Conservation (phyloP, 2,888 invertebrate species). For the Sarcophaga caerulescens region DNA sequence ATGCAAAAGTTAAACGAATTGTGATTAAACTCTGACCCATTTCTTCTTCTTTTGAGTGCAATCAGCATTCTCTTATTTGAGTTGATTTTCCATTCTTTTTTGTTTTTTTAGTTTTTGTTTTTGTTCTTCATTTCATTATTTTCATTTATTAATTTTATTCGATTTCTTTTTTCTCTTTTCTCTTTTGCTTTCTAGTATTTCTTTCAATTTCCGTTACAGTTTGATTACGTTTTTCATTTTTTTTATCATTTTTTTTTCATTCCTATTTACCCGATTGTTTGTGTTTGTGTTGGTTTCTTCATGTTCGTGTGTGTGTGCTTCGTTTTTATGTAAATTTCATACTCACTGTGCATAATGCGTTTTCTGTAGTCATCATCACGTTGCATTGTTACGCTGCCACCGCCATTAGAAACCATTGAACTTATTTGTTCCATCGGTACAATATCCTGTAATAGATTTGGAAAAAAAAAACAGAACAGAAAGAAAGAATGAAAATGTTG, state of each 20-base stretch:
- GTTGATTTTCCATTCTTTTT: not conserved
- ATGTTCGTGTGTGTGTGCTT: not conserved
- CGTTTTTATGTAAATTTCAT: constrained; percentile 45
- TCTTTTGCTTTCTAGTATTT: not conserved
- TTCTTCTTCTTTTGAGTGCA: not conserved
- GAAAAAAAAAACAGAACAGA: not conserved
- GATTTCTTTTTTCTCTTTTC: not conserved
- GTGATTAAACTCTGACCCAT: constrained; percentile 48
- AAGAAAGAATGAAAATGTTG: not conserved
- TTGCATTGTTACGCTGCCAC: constrained; percentile 79
- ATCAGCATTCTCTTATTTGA: not conserved
- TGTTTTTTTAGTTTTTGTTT: not conserved
- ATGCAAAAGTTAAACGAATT: constrained; percentile 47
- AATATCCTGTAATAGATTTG: constrained; percentile 77
- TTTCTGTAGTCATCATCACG: constrained; percentile 81
- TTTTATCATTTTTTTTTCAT: not conserved
- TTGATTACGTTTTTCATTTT: not conserved
- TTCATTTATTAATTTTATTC: constrained; percentile 45
- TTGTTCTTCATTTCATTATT: constrained; percentile 22
- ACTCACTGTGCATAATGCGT: constrained; percentile 81
- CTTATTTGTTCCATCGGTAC: constrained; percentile 81
- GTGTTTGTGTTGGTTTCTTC: not conserved
- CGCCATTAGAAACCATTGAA: constrained; percentile 80
- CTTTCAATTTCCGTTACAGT: not conserved
- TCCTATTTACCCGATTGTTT: not conserved